Conservation (phyloP, 2,888 invertebrate genomes). For the Disparrhopalites patrizii region DNA sequence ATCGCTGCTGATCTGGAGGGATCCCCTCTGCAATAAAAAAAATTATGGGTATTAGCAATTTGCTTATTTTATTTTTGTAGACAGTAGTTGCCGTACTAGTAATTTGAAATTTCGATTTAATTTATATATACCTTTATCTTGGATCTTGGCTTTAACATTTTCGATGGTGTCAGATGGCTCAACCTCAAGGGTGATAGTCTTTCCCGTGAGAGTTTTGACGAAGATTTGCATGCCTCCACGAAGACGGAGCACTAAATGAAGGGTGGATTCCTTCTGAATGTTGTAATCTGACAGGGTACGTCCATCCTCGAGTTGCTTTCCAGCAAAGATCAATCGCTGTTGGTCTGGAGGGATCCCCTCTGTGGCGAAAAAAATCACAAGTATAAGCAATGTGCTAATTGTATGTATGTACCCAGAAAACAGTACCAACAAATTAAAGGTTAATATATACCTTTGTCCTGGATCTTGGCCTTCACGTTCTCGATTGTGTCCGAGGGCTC, state of each 20-base stretch:
- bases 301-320: slow-evolving; percentile 58
- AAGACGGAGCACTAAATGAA: slow-evolving; percentile 68
- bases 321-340: slow-evolving; percentile 10
- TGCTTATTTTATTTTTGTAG: too few relatives aligned
- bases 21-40: slow-evolving; percentile 26
- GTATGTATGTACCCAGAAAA: too few relatives aligned
- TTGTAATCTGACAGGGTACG: slow-evolving; percentile 60
- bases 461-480: slow-evolving; percentile 8
- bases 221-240: slow-evolving; percentile 29
- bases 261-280: slow-evolving; percentile 65
- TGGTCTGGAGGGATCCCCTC: slow-evolving; percentile 11
- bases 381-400: too few relatives aligned
- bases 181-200: slow-evolving; percentile 75
- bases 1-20: slow-evolving; percentile 39
- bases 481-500: background rate
- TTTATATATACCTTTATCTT: slow-evolving; percentile 1
- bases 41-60: too few relatives aligned
- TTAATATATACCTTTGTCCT: slow-evolving; percentile 46
- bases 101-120: too few relatives aligned
- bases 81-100: too few relatives aligned
- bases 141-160: background rate
- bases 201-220: slow-evolving; percentile 65
- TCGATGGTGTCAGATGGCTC: slow-evolving; percentile 3
- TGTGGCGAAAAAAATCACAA: too few relatives aligned
- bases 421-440: too few relatives aligned